These are phyloP conservation scores for Aldrovandia affinis DNA, from an alignment of 2,797 vertebrate species.

Conservation along the genomic window DNA sequence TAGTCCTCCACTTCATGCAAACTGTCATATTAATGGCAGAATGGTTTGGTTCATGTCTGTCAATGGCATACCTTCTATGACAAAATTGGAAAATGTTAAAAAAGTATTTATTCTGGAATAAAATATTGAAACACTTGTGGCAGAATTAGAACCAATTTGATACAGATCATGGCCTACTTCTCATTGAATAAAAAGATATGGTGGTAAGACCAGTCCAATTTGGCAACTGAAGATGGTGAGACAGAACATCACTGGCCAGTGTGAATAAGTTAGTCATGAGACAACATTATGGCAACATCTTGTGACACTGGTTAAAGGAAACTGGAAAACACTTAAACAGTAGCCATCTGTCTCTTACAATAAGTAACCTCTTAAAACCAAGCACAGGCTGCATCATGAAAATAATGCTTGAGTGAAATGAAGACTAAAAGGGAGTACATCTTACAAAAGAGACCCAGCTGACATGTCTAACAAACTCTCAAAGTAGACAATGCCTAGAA, in stretches of 20 bases:
- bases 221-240: neutral
- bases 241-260: neutral
- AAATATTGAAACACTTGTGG: neutral
- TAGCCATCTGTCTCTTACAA: conserved; percentile 1
- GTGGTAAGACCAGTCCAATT: neutral
- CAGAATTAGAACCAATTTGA: neutral
- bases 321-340: neutral
- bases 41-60: neutral
- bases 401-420: neutral
- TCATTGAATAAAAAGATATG: neutral
- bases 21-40: neutral
- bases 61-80: neutral
- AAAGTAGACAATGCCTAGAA: neutral
- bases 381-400: neutral
- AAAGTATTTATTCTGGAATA: neutral
- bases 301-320: conserved; percentile 40
- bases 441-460: neutral
- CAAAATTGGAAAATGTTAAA: neutral
- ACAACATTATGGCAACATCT: conserved; percentile 26
- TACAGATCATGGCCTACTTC: neutral
- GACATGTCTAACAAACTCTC: neutral
- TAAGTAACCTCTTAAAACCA: neutral
- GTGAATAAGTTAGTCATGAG: conserved; percentile 25
- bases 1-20: neutral
- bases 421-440: neutral